phyloP scores from a whole-genome alignment of 1,140 invertebrate genomes.

The Mactra quadrangularis region DNA sequence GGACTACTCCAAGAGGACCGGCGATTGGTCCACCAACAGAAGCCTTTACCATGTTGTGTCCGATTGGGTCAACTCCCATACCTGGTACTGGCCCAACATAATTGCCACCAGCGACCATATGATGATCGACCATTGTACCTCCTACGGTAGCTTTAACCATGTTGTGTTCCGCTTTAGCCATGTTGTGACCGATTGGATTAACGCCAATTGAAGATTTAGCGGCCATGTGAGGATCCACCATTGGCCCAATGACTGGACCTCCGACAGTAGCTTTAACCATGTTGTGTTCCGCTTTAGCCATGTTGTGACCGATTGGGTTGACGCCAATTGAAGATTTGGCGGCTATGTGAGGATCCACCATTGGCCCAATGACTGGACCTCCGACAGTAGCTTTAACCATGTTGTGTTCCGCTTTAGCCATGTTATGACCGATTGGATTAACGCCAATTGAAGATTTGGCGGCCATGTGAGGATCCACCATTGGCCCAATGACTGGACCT shows the following conservation, averaged over 20 bases:
- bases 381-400: slow-evolving; percentile 26
- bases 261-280: background rate
- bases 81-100: too few species aligned
- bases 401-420: slow-evolving; percentile 30
- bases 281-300: slow-evolving; percentile 11
- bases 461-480: background rate
- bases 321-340: slow-evolving; percentile 8
- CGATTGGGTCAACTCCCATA: too few species aligned
- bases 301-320: background rate
- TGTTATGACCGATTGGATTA: background rate
- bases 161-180: too few species aligned
- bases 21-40: too few species aligned
- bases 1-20: background rate
- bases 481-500: background rate
- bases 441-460: background rate
- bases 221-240: background rate
- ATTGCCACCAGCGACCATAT: too few species aligned
- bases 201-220: background rate
- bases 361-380: background rate
- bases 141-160: background rate
- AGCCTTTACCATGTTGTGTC: too few species aligned
- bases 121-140: too few species aligned
- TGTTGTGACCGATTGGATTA: background rate
- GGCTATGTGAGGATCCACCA: background rate
- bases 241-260: background rate